Evolutionary conservation across 1,140 invertebrate species (phyloP), one percentile per base, ranked within the genome.

Genomic region (Dolichoris vasculosae): DNA sequence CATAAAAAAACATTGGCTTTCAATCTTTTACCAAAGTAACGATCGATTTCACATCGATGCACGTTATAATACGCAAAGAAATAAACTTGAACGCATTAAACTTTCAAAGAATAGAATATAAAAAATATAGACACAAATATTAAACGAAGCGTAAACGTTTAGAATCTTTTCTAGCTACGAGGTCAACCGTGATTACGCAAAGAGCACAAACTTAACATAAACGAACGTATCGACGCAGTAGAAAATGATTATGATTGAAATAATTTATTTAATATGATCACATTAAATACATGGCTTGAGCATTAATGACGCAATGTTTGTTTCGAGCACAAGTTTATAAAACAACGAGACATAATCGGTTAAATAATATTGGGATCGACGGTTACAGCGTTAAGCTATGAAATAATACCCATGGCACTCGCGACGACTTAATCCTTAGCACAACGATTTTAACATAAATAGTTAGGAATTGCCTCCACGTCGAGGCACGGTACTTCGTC

Each of bases 231-330:
- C 26, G 26, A 59, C 13, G 23, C 26, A 46, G 23, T 59, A 26
- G 13, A 26, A 46, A 43, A 63, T 32, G 48, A n/a, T 63, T 75
- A 85, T 80, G n/a, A 40, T 82, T 86, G 85, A 81, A 88, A 85
- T 87, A 86, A 32, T 90, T 89, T 90, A 90, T 90, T 90, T 88
- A 75, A 87, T 85, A 85, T 82, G 83, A 64, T 69, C 23, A 30
- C 87, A 87, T 88, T 90, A 90, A 88, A 89, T 90, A 90, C 88
- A 89, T 82, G 63, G 86, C 75, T 76, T 82, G 48, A 51, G 40
- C 73, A 87, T 73, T 87, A 30, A 85, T 83, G 76, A 63, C 82
- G 87, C 83, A 82, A 55, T 46, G 82, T 83, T 78, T 59, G 17
- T 7, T 32, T 40, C 4, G 11, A 81, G 69, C 40, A 75, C 13